phyloP scores from a whole-genome alignment of 2,797 vertebrate species.

The Tokudaia tokunoshimensis region DNA sequence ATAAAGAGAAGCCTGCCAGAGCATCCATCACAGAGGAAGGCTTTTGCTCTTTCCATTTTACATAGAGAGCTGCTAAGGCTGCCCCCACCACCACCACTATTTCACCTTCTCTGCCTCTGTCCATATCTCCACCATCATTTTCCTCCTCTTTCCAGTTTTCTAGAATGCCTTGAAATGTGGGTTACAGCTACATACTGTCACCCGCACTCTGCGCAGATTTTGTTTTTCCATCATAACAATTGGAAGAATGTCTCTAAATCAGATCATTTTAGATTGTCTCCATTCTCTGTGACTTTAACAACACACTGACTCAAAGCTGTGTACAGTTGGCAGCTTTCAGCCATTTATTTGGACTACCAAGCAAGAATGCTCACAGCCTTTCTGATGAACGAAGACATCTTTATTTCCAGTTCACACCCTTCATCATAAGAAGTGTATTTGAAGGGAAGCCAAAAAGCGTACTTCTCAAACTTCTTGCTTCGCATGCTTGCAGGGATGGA shows the following conservation, averaged over 20 bases:
- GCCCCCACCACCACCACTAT: neutral
- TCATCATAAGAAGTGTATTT: constrained; percentile 80
- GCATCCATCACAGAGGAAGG: neutral
- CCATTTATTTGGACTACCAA: constrained; percentile 82
- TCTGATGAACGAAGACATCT: constrained; percentile 83
- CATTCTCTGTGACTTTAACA: constrained; percentile 71
- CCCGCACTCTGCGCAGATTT: neutral
- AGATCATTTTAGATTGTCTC: constrained; percentile 58
- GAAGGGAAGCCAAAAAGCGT: constrained; percentile 77
- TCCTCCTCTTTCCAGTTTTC: neutral
- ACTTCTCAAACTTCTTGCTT: constrained; percentile 72
- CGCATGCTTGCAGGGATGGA: constrained; percentile 35
- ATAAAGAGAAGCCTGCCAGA: neutral
- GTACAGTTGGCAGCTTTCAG: constrained; percentile 74
- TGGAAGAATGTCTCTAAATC: constrained; percentile 64
- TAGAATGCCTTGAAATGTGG: neutral
- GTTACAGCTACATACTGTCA: neutral
- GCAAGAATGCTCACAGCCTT: constrained; percentile 78
- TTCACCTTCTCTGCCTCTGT: neutral
- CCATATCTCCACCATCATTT: neutral
- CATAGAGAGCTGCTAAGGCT: neutral
- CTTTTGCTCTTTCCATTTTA: neutral
- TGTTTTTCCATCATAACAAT: constrained; percentile 50
- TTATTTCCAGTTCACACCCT: constrained; percentile 84
- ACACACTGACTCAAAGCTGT: constrained; percentile 56